Conservation (phyloP, 2,888 invertebrate species). For the Ceraclea dissimilis region DNA sequence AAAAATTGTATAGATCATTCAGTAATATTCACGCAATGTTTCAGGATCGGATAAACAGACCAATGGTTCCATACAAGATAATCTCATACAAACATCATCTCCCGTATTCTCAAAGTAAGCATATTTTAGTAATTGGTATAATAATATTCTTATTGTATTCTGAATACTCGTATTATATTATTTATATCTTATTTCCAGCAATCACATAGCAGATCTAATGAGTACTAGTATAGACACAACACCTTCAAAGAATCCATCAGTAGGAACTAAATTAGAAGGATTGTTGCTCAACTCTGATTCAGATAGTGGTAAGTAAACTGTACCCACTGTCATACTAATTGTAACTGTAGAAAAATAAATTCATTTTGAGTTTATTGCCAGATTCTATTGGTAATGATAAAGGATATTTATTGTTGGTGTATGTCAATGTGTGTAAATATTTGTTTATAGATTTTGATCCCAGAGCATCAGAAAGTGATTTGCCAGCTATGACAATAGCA, state of each 20-base stretch:
- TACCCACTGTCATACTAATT: no score
- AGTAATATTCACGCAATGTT: no score
- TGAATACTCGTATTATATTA: no score
- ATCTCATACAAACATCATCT: conserved; percentile 39
- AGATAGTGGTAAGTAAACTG: conserved; percentile 55
- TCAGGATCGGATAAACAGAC: background rate
- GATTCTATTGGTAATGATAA: no score
- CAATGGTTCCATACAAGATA: conserved; percentile 29
- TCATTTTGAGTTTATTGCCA: no score
- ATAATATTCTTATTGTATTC: no score
- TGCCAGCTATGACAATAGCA: conserved; percentile 34
- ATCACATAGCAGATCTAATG: conserved; percentile 27
- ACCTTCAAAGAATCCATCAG: conserved; percentile 51
- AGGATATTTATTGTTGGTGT: no score
- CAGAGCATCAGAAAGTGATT: conserved; percentile 66
- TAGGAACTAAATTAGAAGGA: conserved; percentile 72
- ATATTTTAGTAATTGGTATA: no score
- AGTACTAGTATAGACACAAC: conserved; percentile 27
- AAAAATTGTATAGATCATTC: no score
- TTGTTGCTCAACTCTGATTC: conserved; percentile 69
- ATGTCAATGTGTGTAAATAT: no score
- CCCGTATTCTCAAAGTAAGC: conserved; percentile 28
- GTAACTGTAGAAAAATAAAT: no score
- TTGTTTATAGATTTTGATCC: conserved; percentile 71
- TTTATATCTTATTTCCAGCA: conserved; percentile 18